Evolutionary conservation across 2,113 vertebrate species (phyloP), one percentile per base, ranked within the genome.

Genomic region (Mobula hypostoma): DNA sequence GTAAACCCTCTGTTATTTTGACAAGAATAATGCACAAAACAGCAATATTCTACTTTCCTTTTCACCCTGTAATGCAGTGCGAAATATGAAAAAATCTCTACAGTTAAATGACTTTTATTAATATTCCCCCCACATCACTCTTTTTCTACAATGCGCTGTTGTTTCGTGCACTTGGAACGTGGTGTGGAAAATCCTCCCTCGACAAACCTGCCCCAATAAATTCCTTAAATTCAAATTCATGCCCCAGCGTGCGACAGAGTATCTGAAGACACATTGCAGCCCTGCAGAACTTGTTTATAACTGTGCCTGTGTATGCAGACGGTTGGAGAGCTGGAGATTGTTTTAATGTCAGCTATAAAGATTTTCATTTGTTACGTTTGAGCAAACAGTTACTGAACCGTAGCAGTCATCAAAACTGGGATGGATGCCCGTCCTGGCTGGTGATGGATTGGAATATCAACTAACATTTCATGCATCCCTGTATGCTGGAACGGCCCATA

Each of bases 211-310:
- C 94, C 83, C 78, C 94, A 96, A 95, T 96, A 97, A 98, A 99
- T 99, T 98, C 98, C 97, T 98, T 96, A 96, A 97, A 98, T 98
- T 98, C 98, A 96, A 95, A 77, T 94, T 98, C 98, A 95, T 97
- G 98, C 98, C 95, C 95, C 96, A 97, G 96, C 98, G 97, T 95
- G 98, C 95, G 96, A 94, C 93, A 95, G 94, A 95, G 96, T 95
- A 96, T 96, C 96, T 95, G 95, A 96, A 96, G 96, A 72, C 32
- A 9, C 91, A 76, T 5, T 74, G 91, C 5, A 15, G 68, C 56
- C 24, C 91, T 74, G 11, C 40, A 74, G 40, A 74, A 56, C 70
- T 56, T 93, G 91, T 76, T 93, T 40, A 93, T 93, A 93, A 56
- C 91, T 93, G 68, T 9, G 48, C 72, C 70, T 40, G 24, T 93